Conservation (phyloP, 2,888 invertebrate species). For the Caenorhabditis sp. region DNA sequence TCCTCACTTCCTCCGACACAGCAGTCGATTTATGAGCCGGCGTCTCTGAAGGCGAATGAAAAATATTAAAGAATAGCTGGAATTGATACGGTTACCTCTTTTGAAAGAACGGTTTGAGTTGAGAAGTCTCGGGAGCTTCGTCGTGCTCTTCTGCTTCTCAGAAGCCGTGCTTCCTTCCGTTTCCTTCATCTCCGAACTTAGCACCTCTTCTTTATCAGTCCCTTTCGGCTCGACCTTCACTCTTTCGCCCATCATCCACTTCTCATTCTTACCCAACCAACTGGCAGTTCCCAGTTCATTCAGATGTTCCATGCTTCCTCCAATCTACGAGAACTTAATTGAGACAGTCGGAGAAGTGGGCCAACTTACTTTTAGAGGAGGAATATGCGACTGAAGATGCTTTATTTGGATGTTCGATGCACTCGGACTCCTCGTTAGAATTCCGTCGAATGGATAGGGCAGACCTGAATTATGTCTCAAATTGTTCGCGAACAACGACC, state of each 20-base stretch:
- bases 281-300: conserved; percentile 50
- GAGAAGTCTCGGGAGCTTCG: conserved; percentile 32
- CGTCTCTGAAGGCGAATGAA: background rate
- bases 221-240: conserved; percentile 30
- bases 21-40: conserved; percentile 4
- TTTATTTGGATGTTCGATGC: conserved; percentile 62
- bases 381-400: conserved; percentile 53
- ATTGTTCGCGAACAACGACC: conserved; percentile 1
- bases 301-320: conserved; percentile 63
- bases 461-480: conserved; percentile 49
- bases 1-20: background rate
- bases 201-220: conserved; percentile 9
- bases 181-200: conserved; percentile 20
- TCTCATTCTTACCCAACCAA: conserved; percentile 53
- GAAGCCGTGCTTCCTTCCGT: conserved; percentile 23
- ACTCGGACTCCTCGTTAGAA: conserved; percentile 62
- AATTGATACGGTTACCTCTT: conserved; percentile 2
- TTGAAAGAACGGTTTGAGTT: conserved; percentile 39
- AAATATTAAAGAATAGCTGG: background rate
- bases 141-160: conserved; percentile 14
- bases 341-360: background rate
- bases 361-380: conserved; percentile 45
- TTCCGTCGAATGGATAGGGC: conserved; percentile 66
- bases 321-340: conserved; percentile 44
- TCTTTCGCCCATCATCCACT: conserved; percentile 55